Evolutionary conservation across 2,113 vertebrate species (phyloP), one percentile per base, ranked within the genome.

Genomic region (Eubucco bourcierii): DNA sequence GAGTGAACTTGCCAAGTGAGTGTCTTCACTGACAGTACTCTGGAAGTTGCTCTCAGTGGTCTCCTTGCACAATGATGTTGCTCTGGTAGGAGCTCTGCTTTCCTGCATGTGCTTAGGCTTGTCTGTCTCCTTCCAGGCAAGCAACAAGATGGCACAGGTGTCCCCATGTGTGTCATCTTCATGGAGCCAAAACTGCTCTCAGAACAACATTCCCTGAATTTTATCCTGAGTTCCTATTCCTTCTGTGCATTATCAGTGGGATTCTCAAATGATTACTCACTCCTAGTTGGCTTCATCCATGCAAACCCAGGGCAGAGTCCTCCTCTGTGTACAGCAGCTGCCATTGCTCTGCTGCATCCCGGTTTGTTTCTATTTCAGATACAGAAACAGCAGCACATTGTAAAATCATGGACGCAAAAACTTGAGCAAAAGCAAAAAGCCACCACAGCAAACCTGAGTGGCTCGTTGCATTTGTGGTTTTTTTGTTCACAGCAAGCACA

Each of bases 391-490:
- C 15, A 67, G 23, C 14, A 68, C 17, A 44, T 8, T 31, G 25
- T 71, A 65, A 92, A 89, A 66, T 84, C 28, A 34, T 7, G 4
- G 37, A 52, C 80, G 34, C 9, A 27, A 83, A 88, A 63, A 28
- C 7, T 53, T 17, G 15, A 52, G 1, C 3, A 39, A 37, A 37
- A 47, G 25, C 86, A 87, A 85, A 87, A 67, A 55, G 23, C 17
- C 19, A 17, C 34, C 15, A 15, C 46, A 33, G 78, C 75, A 87
- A 24, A 27, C 3, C 7, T 8, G 37, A 92, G 41, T 1, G 5
- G 28, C 50, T 84, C 78, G 77, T 21, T 84, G 66, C 84, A 59
- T 66, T 90, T 79, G 77, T 81, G 55, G 79, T 94, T 94, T 80
- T 80, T 53, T 74, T 64, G 23, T 77, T 87, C 47, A 6, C 39